Conservation (phyloP, 2,888 invertebrate species). For the Oligia strigilis region DNA sequence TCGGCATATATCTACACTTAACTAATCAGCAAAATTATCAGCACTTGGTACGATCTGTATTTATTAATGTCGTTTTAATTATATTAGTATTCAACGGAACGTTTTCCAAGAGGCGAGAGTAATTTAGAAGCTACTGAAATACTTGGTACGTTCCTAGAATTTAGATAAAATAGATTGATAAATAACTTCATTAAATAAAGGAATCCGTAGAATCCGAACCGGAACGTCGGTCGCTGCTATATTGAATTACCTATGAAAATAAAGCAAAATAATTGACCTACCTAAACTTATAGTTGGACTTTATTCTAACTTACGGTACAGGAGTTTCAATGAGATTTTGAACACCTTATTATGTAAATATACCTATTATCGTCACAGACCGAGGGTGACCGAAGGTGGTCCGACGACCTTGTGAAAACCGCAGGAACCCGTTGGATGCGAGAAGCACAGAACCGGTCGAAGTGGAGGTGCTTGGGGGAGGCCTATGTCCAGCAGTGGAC, state of each 20-base stretch:
- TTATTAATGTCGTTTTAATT: neutral
- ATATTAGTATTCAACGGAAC: neutral
- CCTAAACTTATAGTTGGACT: neutral
- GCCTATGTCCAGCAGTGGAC: too few relatives aligned
- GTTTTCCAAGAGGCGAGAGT: neutral
- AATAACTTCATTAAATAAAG: constrained; percentile 11
- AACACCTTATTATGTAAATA: constrained; percentile 45
- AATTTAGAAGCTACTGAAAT: constrained; percentile 6
- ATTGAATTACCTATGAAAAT: constrained; percentile 4
- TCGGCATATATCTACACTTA: neutral
- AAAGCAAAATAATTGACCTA: neutral
- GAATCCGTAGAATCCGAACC: neutral
- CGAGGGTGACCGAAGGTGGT: too few relatives aligned
- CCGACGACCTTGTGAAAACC: too few relatives aligned
- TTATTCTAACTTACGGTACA: constrained; percentile 1
- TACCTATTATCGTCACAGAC: constrained; percentile 30
- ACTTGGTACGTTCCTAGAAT: constrained; percentile 1
- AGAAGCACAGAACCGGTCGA: too few relatives aligned
- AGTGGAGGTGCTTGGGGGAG: too few relatives aligned
- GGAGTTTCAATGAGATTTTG: constrained; percentile 21
- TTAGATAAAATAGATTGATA: too few relatives aligned
- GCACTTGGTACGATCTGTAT: neutral
- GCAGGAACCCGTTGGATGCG: too few relatives aligned
- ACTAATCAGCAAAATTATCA: neutral
- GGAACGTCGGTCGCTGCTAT: neutral